Conservation (phyloP, 2,113 vertebrate species). For the Notothenia rossii region DNA sequence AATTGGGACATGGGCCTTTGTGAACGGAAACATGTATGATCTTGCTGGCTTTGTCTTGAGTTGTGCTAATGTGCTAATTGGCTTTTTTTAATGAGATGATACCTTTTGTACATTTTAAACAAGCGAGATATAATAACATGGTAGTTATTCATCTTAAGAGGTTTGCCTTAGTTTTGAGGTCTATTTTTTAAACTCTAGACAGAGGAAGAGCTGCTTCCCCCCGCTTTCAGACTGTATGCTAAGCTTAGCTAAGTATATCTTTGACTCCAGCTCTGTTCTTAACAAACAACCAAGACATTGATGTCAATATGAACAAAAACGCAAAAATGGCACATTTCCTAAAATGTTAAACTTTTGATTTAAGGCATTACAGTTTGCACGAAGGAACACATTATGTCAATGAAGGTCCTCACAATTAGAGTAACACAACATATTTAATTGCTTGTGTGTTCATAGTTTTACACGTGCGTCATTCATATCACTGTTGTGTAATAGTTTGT, state of each 20-base stretch:
- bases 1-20: not conserved
- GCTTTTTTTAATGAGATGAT: too few species aligned
- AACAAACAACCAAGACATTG: not conserved
- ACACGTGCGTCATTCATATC: constrained; percentile 23
- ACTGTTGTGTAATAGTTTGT: constrained; percentile 21
- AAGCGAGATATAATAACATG: too few species aligned
- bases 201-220: too few species aligned
- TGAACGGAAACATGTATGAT: not conserved
- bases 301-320: not conserved
- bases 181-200: too few species aligned
- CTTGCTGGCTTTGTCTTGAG: not conserved
- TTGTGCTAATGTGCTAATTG: not conserved
- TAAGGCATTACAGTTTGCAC: not conserved
- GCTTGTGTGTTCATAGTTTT: constrained; percentile 5
- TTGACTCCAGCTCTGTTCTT: not conserved
- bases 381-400: not conserved
- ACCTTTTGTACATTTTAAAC: too few species aligned
- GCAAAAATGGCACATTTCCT: not conserved
- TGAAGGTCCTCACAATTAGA: constrained; percentile 6
- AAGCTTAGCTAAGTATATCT: not conserved
- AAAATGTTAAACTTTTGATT: not conserved
- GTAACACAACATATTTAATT: not conserved
- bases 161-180: not conserved
- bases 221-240: not conserved
- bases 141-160: not conserved